These are phyloP conservation scores for Siniperca chuatsi DNA, from an alignment of 2,113 vertebrate genomes.

Conservation along the genomic window DNA sequence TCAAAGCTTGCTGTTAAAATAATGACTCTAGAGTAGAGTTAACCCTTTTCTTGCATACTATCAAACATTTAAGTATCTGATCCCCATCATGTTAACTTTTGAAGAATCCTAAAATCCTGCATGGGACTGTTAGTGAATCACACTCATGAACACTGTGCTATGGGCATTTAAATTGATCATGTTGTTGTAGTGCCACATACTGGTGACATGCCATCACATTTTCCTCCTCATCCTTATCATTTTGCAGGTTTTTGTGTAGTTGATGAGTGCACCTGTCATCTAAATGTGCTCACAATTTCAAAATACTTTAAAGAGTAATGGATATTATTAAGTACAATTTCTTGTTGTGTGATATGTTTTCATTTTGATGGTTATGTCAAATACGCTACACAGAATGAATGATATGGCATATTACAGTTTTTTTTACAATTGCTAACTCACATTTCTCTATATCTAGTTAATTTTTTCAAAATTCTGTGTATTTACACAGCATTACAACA, in stretches of 20 bases:
- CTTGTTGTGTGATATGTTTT: no score
- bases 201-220: constrained; percentile 1
- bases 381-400: no score
- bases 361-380: no score
- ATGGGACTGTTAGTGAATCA: not conserved
- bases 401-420: no score
- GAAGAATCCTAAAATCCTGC: not conserved
- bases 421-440: no score
- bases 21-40: not conserved
- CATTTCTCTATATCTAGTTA: no score
- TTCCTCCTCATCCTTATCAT: no score
- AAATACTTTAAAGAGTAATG: not conserved
- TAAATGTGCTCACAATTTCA: not conserved
- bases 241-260: not conserved
- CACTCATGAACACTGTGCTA: no score
- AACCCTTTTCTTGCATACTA: not conserved
- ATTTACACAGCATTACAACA: no score
- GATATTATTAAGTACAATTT: no score
- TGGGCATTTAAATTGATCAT: not conserved
- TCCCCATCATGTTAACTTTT: not conserved
- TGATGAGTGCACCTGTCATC: not conserved
- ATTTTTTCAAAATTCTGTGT: no score
- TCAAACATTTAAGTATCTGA: not conserved
- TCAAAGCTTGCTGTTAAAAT: not conserved
- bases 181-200: constrained; percentile 20